Conservation (phyloP, 1,140 invertebrate genomes). For the Medauroidea extradentata region DNA sequence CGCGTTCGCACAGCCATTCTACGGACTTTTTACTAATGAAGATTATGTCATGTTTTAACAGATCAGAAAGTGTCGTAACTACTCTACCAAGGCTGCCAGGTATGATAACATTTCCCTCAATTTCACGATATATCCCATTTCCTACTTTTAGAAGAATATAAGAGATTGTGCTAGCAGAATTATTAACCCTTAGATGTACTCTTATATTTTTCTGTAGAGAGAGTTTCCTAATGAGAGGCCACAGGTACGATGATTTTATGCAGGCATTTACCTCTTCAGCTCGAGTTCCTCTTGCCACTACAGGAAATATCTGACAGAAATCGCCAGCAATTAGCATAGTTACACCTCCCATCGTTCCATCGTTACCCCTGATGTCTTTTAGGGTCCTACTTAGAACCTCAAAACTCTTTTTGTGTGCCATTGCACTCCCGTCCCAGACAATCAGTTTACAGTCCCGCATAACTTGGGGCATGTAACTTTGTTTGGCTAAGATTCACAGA, state of each 20-base stretch:
- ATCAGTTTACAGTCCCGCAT: constrained; percentile 23
- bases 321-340: constrained; percentile 35
- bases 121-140: too few relatives aligned
- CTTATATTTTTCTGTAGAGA: constrained; percentile 4
- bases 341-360: constrained; percentile 25
- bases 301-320: constrained; percentile 48
- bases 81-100: too few relatives aligned
- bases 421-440: constrained; percentile 29
- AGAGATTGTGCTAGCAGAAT: too few relatives aligned
- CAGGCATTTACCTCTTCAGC: constrained; percentile 37
- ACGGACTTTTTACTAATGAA: too few relatives aligned
- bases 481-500: too few relatives aligned
- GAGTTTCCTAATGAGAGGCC: too few relatives aligned
- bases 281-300: constrained; percentile 38
- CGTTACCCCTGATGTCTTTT: constrained; percentile 22
- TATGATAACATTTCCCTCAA: too few relatives aligned
- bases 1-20: too few relatives aligned
- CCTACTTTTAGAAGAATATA: too few relatives aligned
- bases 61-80: too few relatives aligned
- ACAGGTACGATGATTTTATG: too few relatives aligned
- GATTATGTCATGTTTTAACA: too few relatives aligned
- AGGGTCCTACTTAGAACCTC: constrained; percentile 28
- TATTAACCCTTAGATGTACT: neutral
- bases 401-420: constrained; percentile 28
- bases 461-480: constrained; percentile 21